These are phyloP conservation scores for Zelleria hepariella DNA, from an alignment of 2,888 invertebrate genomes.

Conservation along the genomic window DNA sequence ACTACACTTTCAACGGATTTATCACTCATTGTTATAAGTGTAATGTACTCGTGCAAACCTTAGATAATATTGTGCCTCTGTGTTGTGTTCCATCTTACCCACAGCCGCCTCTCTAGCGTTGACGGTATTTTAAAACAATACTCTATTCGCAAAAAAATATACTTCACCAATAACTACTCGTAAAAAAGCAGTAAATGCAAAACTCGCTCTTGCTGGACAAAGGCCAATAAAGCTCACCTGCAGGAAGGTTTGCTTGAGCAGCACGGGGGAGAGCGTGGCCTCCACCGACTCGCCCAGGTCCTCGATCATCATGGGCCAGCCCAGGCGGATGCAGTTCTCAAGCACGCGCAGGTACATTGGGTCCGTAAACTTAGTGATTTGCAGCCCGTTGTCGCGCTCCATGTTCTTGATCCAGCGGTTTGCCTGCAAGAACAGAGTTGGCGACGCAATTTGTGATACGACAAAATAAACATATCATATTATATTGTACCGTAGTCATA, in stretches of 20 bases:
- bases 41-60: no score
- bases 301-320: slow-evolving; percentile 88
- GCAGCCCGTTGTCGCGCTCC: slow-evolving; percentile 82
- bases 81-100: background rate
- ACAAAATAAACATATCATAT: no score
- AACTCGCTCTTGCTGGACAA: background rate
- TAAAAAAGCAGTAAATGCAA: no score
- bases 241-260: slow-evolving; percentile 84
- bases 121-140: no score
- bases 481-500: no score
- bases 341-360: slow-evolving; percentile 80
- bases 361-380: slow-evolving; percentile 86
- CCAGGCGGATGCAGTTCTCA: slow-evolving; percentile 87
- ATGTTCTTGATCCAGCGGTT: slow-evolving; percentile 93
- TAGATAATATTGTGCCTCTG: background rate
- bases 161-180: no score
- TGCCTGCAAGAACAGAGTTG: slow-evolving; percentile 82
- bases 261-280: slow-evolving; percentile 86
- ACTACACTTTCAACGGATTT: no score
- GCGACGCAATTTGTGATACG: no score
- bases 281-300: slow-evolving; percentile 91
- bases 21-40: no score
- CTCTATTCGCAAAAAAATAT: no score
- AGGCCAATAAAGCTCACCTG: slow-evolving; percentile 59
- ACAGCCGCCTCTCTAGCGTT: background rate